Conservation (phyloP, 2,888 invertebrate species). For the Melanophora roralis region DNA sequence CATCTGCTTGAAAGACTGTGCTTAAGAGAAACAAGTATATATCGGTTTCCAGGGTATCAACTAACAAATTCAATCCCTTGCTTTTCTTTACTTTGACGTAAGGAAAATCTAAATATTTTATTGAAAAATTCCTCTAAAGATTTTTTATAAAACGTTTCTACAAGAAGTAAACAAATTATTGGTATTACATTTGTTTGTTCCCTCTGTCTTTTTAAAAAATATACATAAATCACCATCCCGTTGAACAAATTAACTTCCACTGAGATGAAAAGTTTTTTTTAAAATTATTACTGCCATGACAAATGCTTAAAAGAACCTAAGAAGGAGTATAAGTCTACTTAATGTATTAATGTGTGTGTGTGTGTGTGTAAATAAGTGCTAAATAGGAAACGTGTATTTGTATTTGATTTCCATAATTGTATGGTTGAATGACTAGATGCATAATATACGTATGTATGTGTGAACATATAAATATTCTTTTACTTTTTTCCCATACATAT, state of each 20-base stretch:
- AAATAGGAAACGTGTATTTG: not conserved
- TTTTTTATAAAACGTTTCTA: too few species aligned
- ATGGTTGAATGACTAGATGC: not conserved
- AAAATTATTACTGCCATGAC: conserved; percentile 24
- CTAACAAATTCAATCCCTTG: too few species aligned
- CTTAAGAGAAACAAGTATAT: too few species aligned
- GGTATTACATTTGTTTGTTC: not conserved
- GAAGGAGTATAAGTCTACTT: not conserved
- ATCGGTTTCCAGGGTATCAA: too few species aligned
- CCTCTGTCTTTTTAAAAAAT: not conserved
- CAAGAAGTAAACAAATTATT: too few species aligned
- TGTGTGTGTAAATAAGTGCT: not conserved
- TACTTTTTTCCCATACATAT: not conserved
- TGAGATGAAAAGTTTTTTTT: conserved; percentile 39
- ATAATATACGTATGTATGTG: not conserved
- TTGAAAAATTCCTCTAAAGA: too few species aligned
- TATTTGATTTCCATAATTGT: conserved; percentile 18
- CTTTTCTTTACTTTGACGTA: too few species aligned
- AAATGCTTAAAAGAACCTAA: not conserved
- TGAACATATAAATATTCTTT: not conserved
- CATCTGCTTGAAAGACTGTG: too few species aligned
- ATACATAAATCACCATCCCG: conserved; percentile 37
- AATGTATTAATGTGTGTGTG: not conserved
- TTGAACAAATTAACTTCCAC: conserved; percentile 33
- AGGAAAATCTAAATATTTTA: too few species aligned